phyloP scores from a whole-genome alignment of 2,797 vertebrate genomes.

The Manis pentadactyla region DNA sequence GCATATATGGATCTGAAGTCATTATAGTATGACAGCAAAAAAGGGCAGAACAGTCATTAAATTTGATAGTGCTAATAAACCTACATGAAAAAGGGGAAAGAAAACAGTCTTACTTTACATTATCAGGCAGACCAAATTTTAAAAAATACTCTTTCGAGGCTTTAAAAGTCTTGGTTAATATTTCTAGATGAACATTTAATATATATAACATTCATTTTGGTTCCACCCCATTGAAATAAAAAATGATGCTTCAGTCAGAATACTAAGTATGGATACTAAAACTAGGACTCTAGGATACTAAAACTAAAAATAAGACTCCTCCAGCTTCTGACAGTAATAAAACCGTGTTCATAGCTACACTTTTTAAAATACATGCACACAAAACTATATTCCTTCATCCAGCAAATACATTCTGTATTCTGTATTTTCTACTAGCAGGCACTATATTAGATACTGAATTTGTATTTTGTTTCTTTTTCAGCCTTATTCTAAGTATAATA shows the following conservation, averaged over 20 bases:
- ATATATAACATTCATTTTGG: slow-evolving; percentile 68
- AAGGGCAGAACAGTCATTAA: slow-evolving; percentile 69
- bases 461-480: background rate
- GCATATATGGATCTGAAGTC: slow-evolving; percentile 71
- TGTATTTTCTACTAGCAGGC: background rate
- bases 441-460: background rate
- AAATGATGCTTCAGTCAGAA: slow-evolving; percentile 58
- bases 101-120: slow-evolving; percentile 63
- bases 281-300: background rate
- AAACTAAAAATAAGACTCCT: background rate
- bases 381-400: background rate
- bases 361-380: background rate
- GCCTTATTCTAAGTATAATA: background rate
- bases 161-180: slow-evolving; percentile 73
- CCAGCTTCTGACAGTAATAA: background rate
- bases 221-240: slow-evolving; percentile 48
- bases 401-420: background rate
- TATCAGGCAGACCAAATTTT: slow-evolving; percentile 14
- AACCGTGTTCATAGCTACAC: background rate
- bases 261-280: slow-evolving; percentile 7
- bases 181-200: slow-evolving; percentile 72
- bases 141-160: background rate
- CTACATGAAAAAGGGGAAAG: slow-evolving; percentile 36
- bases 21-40: slow-evolving; percentile 64
- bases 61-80: slow-evolving; percentile 80